A percentile compares a stretch with the other conserved stretches of the same genome.
phyloP scores from a whole-genome alignment of 2,113 vertebrate species.

The Thalassoma bifasciatum region DNA sequence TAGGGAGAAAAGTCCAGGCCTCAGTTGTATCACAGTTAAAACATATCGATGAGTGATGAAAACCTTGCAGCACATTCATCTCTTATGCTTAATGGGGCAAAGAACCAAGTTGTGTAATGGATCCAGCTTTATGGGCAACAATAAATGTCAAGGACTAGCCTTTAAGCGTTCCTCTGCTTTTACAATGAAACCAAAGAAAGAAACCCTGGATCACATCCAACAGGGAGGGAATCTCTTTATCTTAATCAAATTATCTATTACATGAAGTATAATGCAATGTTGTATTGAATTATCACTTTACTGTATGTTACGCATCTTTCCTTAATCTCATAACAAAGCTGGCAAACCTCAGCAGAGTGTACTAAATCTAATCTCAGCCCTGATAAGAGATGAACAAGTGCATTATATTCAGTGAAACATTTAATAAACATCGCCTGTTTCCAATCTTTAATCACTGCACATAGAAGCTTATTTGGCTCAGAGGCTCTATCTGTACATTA shows the following conservation, averaged over 20 bases:
- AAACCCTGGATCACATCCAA: not conserved
- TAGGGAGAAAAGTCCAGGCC: not conserved
- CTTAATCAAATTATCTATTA: slow-evolving; percentile 11
- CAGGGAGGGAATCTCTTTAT: not conserved
- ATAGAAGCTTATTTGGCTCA: slow-evolving; percentile 7
- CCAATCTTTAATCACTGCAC: not conserved
- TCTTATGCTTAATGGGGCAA: not conserved
- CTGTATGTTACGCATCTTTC: not conserved
- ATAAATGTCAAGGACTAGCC: not conserved
- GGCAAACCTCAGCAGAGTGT: not conserved
- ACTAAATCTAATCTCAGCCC: slow-evolving; percentile 14
- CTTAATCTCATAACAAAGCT: slow-evolving; percentile 19
- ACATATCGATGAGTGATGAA: not conserved
- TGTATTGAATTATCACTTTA: not conserved
- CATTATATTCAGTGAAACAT: not conserved
- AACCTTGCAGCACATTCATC: not conserved
- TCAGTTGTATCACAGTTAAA: not conserved
- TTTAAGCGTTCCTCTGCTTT: not conserved
- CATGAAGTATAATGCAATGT: not conserved
- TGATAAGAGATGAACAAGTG: slow-evolving; percentile 3
- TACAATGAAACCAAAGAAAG: not conserved
- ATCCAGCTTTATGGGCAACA: not conserved
- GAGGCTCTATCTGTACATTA: not conserved
- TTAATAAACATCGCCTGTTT: slow-evolving; percentile 2
- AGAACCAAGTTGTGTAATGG: not conserved